Conservation (phyloP, 2,113 vertebrate genomes). For the Lampris megalopsis region DNA sequence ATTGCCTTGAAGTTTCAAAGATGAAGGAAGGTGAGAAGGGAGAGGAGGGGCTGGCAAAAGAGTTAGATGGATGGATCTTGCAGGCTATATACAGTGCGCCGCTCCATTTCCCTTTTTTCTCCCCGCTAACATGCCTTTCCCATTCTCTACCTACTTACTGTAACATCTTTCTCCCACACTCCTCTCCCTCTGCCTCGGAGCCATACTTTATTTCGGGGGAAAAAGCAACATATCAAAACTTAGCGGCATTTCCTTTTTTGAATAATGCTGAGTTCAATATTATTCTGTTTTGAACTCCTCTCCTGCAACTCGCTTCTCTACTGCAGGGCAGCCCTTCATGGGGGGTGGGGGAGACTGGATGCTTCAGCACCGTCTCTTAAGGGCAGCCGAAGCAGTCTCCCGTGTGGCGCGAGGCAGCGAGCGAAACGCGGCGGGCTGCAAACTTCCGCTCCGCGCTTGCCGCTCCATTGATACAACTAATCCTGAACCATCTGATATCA, state of each 20-base stretch:
- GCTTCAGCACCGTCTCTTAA: slow-evolving; percentile 73
- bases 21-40: slow-evolving; percentile 72
- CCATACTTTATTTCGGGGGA: slow-evolving; percentile 65
- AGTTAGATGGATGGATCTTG: slow-evolving; percentile 72
- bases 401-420: slow-evolving; percentile 58
- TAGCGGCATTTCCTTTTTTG: slow-evolving; percentile 78
- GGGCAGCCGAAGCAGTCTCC: slow-evolving; percentile 77
- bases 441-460: slow-evolving; percentile 29
- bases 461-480: slow-evolving; percentile 1
- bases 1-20: slow-evolving; percentile 77
- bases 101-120: slow-evolving; percentile 68
- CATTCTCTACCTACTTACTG: slow-evolving; percentile 53
- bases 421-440: slow-evolving; percentile 55
- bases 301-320: slow-evolving; percentile 56
- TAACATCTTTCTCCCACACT: slow-evolving; percentile 71
- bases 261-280: slow-evolving; percentile 87
- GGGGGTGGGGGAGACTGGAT: slow-evolving; percentile 46
- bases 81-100: slow-evolving; percentile 69
- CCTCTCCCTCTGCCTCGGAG: slow-evolving; percentile 71
- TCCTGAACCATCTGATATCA: slow-evolving; percentile 54
- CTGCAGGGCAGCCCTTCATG: slow-evolving; percentile 73
- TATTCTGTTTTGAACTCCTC: slow-evolving; percentile 83
- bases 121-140: slow-evolving; percentile 52
- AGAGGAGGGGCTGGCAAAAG: slow-evolving; percentile 54
- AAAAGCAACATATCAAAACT: slow-evolving; percentile 82